Percentiles rank a stretch among this genome's conserved stretches.
Conservation (phyloP, 2,797 vertebrate species). For the Oreochromis mossambicus region DNA sequence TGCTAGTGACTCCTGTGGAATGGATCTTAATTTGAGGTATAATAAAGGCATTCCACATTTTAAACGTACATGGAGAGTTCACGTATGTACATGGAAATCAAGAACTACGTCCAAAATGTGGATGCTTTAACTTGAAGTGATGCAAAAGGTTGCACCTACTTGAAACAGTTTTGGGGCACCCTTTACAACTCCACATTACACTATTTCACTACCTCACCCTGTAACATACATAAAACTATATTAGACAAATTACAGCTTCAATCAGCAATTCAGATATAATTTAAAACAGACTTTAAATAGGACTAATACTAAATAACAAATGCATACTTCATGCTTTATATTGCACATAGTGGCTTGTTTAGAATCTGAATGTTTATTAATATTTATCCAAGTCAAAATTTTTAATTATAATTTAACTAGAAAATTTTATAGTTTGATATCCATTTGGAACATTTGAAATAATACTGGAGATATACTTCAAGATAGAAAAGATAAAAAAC, state of each 20-base stretch:
- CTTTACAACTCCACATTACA: background rate
- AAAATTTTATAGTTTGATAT: too few species aligned
- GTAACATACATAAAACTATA: background rate
- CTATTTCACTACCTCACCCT: background rate
- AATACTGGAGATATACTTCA: too few species aligned
- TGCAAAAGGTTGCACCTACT: background rate
- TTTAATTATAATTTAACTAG: too few species aligned
- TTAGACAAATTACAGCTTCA: background rate
- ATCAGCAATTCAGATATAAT: too few species aligned
- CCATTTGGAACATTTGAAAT: too few species aligned
- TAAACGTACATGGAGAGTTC: conserved; percentile 2
- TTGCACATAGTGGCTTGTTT: too few species aligned
- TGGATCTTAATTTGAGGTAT: conserved; percentile 1
- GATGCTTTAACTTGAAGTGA: background rate
- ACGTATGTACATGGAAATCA: background rate
- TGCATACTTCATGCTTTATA: too few species aligned
- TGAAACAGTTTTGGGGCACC: background rate
- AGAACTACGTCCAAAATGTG: background rate
- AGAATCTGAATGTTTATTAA: too few species aligned
- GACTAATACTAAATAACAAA: too few species aligned
- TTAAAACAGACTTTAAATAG: too few species aligned
- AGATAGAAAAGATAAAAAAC: too few species aligned
- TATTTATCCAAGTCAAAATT: too few species aligned
- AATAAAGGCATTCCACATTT: conserved; percentile 24
- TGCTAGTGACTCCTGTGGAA: background rate